Percentiles rank a stretch among this genome's conserved stretches.
Conservation (phyloP, 2,888 invertebrate species). For the Salticus scenicus region DNA sequence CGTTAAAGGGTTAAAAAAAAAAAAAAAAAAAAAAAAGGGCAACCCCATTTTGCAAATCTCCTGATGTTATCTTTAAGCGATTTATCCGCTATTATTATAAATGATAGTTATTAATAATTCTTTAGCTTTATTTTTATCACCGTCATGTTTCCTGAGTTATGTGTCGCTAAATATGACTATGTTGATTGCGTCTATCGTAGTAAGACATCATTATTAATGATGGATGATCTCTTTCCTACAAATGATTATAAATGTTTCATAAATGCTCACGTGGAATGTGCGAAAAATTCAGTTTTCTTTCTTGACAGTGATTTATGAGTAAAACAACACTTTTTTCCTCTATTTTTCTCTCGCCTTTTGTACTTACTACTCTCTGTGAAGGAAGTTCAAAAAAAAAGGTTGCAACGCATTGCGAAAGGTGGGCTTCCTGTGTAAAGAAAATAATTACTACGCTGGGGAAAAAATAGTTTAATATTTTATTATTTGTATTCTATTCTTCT, state of each 20-base stretch:
- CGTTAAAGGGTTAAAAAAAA: too few relatives aligned
- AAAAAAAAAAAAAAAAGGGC: too few relatives aligned
- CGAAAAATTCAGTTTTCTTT: neutral
- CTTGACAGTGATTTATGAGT: conserved; percentile 11
- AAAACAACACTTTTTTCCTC: neutral
- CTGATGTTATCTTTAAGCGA: neutral
- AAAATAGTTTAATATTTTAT: too few relatives aligned
- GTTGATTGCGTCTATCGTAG: conserved; percentile 4
- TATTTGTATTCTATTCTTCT: too few relatives aligned
- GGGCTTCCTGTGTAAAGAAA: too few relatives aligned
- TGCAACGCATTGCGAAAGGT: too few relatives aligned
- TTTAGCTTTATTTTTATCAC: neutral
- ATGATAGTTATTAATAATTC: neutral
- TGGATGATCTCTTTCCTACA: neutral
- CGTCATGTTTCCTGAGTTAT: neutral
- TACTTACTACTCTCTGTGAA: neutral
- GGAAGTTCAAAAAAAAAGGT: neutral
- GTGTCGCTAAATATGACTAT: neutral
- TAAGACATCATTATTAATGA: conserved; percentile 3
- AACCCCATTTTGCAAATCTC: neutral
- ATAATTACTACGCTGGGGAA: too few relatives aligned
- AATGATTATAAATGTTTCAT: neutral
- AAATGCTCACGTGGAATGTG: conserved; percentile 6
- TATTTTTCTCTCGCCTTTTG: neutral
- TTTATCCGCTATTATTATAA: neutral